Base-by-base conservation (phyloP, 1,140 invertebrate species). In the Cydia pomonella region DNA sequence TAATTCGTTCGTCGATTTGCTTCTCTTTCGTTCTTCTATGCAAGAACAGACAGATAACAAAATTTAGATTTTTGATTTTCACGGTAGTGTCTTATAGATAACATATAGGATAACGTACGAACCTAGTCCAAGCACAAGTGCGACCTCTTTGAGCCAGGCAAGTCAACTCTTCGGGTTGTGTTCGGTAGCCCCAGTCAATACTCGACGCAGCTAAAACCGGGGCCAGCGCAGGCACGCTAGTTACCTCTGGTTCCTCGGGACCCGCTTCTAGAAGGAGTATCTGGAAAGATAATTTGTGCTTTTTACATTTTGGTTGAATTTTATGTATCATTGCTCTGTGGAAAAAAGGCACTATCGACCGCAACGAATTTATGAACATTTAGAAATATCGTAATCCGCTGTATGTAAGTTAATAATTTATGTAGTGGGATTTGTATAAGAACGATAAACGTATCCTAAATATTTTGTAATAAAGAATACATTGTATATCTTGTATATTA, bases 251-350 rank as follows among this genome's bases (percentile, higher is more conserved):
- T 85, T 97, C 96, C 87, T 96, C 95, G 1, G 94, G 95, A 1
- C 97, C 97, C 3, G 96, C 97, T 93, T 97, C 97, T 53, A 97
- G 80, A 0, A 97, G 90, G 6, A 97, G 86, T 7, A 97, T 92
- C 95, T 96, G 81, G 6, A 83, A 72, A 13, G 18, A 23, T 13
- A 12, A 59, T 59, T 23, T 10, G 53, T 59, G 18, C 2, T n/a
- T 3, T 59, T n/a, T 18, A 7, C 1, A 21, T 7, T 53, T 18
- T 53, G 44, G 33, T 38, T 38, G 0, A 47, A 13, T 47, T 47
- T 47, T 2, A 47, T 13, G 13, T 47, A 13, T 13, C 44, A 0
- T 16, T 16, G 9, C 33, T 2, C 33, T 9, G 7, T 38, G 9
- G 1, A 9, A 38, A 10, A 10, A 10, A 10, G 7, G 7, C 29